These are phyloP conservation scores for Argynnis bischoffii DNA, from an alignment of 2,888 invertebrate genomes.

Conservation along the genomic window DNA sequence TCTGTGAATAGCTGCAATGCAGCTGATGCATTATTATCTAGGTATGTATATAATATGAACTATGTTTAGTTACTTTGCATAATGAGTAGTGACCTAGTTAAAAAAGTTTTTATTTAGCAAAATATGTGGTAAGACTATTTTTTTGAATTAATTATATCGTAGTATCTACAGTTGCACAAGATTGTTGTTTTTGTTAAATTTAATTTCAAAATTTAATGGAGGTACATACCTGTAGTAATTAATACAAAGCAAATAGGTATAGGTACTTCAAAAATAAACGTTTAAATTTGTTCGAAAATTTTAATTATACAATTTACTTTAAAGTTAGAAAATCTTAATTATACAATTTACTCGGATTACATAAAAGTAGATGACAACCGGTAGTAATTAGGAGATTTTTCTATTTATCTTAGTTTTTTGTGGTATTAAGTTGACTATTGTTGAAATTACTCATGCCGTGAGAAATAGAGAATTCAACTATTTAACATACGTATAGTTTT, in stretches of 20 bases:
- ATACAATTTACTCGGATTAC: slow-evolving; percentile 3
- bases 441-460: slow-evolving; percentile 1
- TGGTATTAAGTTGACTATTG: neutral
- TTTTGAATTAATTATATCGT: neutral
- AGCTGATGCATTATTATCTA: slow-evolving; percentile 14
- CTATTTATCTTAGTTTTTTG: neutral
- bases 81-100: slow-evolving; percentile 18
- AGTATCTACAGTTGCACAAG: too few species aligned
- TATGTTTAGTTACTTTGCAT: slow-evolving; percentile 22
- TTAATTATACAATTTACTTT: neutral
- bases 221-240: too few species aligned
- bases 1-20: slow-evolving; percentile 17
- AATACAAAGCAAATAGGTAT: too few species aligned
- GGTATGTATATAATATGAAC: slow-evolving; percentile 6
- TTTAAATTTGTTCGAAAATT: neutral
- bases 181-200: too few species aligned
- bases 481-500: slow-evolving; percentile 23
- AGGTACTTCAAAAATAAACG: too few species aligned
- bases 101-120: slow-evolving; percentile 12
- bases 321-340: neutral
- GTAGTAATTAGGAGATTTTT: neutral
- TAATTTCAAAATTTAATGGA: too few species aligned
- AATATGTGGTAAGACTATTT: neutral
- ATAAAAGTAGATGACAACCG: neutral
- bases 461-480: slow-evolving; percentile 20